Base-by-base conservation (phyloP, 2,113 vertebrate genomes). In the Lathamus discolor region DNA sequence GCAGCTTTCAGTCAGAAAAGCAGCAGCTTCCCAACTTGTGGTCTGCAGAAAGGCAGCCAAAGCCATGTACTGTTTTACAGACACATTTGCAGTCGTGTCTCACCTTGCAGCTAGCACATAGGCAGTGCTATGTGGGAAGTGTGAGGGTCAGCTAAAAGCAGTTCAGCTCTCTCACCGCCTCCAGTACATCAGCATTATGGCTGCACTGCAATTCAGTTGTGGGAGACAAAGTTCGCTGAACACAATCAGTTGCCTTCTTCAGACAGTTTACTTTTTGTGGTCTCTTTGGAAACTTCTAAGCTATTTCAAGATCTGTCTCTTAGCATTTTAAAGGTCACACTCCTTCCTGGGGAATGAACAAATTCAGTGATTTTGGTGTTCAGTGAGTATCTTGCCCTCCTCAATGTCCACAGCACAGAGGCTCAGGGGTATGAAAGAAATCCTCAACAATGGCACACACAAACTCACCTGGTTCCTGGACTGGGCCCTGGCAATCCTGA, bases 381-480 rank as follows among this genome's bases (percentile, higher is more conserved):
- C 24, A 14, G 22, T 2, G 6, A n/a, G 57, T 57, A 52, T 63
- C 62, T 63, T 46, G 13, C 19, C 35, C 46, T 78, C 35, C 46
- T 78, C 28, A 46, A 46, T 33, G 51, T 13, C 41, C 35, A 61
- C 69, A 89, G 35, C 9, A 8, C 2, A 2, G 25, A 43, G 28
- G 23, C 37, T 44, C 20, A 14, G 19, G 15, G 19, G 5, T 23
- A 52, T n/a, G 9, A 39, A 86, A 82, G 46, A 74, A 61, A 22
- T 29, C 51, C 57, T 23, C 57, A 82, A 10, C 44, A 90, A 74
- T 0, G 1, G 41, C 37, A 68, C 17, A 24, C 27, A 62, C 33
- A 68, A 72, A 97, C 98, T 92, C 96, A 99, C 99, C 98, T 98
- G 98, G 67, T 97, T 98, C 83, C 95, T 97, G 92, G 97, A 98